Evolutionary conservation across 2,113 vertebrate genomes (phyloP).

Genomic region (Cynoglossus semilaevis): DNA sequence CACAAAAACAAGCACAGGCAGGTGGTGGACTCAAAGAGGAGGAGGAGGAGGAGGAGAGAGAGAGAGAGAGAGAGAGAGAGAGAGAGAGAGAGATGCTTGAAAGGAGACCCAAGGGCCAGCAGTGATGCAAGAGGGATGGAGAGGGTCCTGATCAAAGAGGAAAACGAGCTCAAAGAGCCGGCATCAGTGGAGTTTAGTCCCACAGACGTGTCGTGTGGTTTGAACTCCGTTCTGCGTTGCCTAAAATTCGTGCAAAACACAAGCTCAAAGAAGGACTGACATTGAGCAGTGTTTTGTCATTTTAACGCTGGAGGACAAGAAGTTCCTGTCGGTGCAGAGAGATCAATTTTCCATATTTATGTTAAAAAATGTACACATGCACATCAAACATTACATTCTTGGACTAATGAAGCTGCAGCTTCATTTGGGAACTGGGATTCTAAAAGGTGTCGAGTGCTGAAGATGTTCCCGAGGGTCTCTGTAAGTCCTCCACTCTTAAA

Average conservation of each 20-base stretch:
- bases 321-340: too few species aligned
- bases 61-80: too few species aligned
- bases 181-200: constrained; percentile 8
- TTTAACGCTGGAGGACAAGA: background rate
- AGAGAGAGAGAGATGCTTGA: constrained; percentile 30
- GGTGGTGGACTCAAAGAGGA: constrained; percentile 45
- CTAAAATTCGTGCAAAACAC: background rate
- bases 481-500: too few species aligned
- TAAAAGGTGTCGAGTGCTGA: too few species aligned
- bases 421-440: too few species aligned
- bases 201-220: constrained; percentile 1
- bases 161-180: constrained; percentile 19
- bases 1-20: constrained; percentile 26
- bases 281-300: background rate
- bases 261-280: background rate
- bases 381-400: too few species aligned
- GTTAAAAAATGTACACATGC: too few species aligned
- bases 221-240: background rate
- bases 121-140: constrained; percentile 29
- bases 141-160: constrained; percentile 40
- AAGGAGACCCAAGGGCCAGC: constrained; percentile 40
- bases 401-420: too few species aligned
- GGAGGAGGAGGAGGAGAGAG: constrained; percentile 7
- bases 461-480: too few species aligned
- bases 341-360: too few species aligned